phyloP scores from a whole-genome alignment of 2,797 vertebrate genomes.

The Poeciliopsis infans region DNA sequence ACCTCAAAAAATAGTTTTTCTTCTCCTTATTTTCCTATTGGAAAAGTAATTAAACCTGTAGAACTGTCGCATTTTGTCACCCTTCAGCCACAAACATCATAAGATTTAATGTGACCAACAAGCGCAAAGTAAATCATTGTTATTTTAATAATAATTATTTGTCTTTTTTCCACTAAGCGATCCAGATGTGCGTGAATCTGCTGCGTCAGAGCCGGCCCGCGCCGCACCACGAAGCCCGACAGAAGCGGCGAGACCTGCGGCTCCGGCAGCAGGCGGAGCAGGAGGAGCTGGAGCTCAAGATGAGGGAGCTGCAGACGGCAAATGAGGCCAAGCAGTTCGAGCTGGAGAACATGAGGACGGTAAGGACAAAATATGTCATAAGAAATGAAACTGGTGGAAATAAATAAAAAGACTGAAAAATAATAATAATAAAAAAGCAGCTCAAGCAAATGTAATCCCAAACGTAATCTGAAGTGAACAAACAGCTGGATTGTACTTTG shows the following conservation, averaged over 20 bases:
- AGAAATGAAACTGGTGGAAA: background rate
- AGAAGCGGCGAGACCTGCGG: slow-evolving; percentile 87
- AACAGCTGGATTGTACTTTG: background rate
- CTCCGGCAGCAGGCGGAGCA: slow-evolving; percentile 89
- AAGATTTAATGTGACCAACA: background rate
- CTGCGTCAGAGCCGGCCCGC: slow-evolving; percentile 84
- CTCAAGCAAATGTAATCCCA: background rate
- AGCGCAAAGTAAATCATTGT: background rate
- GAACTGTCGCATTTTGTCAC: background rate
- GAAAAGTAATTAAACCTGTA: background rate
- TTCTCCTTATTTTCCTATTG: background rate
- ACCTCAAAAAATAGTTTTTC: background rate
- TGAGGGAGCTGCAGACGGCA: slow-evolving; percentile 91
- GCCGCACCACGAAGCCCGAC: slow-evolving; percentile 89
- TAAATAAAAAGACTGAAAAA: background rate
- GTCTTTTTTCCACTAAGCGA: slow-evolving; percentile 72
- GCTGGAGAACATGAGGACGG: slow-evolving; percentile 92
- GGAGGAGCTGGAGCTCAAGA: slow-evolving; percentile 90
- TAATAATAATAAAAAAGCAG: too few relatives aligned
- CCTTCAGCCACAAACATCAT: background rate
- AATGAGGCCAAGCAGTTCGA: slow-evolving; percentile 94
- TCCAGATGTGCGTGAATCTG: slow-evolving; percentile 88
- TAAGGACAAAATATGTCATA: slow-evolving; percentile 49
- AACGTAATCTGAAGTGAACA: slow-evolving; percentile 4
- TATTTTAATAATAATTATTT: too few relatives aligned